A percentile compares a stretch with the other conserved stretches of the same genome.
phyloP scores from a whole-genome alignment of 2,888 invertebrate species.

The Lathronympha strigana region DNA sequence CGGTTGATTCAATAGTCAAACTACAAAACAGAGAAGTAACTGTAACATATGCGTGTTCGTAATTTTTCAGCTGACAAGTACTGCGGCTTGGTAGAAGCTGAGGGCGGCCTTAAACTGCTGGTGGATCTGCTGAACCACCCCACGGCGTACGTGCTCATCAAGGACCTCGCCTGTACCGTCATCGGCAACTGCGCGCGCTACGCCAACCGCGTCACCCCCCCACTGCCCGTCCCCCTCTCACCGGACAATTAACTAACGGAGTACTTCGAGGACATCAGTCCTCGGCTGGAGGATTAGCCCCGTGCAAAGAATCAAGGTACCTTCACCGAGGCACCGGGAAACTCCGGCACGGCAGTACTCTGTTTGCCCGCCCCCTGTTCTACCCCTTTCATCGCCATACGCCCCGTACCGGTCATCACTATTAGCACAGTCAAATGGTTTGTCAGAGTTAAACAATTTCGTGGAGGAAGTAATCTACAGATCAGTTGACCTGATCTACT shows the following conservation, averaged over 20 bases:
- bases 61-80: constrained; percentile 92
- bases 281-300: constrained; percentile 59
- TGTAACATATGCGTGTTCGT: not conserved
- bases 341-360: not conserved
- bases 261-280: constrained; percentile 64
- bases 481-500: no score
- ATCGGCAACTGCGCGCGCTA: constrained; percentile 85
- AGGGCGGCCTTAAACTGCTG: constrained; percentile 92
- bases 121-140: constrained; percentile 86
- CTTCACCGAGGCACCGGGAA: not conserved
- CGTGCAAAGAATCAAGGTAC: constrained; percentile 12
- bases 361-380: not conserved
- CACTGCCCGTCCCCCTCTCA: constrained; percentile 45
- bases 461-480: not conserved
- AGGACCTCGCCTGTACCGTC: constrained; percentile 87
- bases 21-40: no score
- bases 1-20: no score
- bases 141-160: constrained; percentile 86
- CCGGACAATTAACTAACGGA: constrained; percentile 69
- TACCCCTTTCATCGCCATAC: not conserved
- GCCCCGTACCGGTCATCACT: not conserved
- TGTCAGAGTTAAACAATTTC: no score
- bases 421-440: not conserved
- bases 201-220: constrained; percentile 45
- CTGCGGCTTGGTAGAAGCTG: constrained; percentile 93